Percentiles rank a stretch among this genome's conserved stretches.
phyloP scores from a whole-genome alignment of 2,797 vertebrate species.

The Apogon hyalosoma region DNA sequence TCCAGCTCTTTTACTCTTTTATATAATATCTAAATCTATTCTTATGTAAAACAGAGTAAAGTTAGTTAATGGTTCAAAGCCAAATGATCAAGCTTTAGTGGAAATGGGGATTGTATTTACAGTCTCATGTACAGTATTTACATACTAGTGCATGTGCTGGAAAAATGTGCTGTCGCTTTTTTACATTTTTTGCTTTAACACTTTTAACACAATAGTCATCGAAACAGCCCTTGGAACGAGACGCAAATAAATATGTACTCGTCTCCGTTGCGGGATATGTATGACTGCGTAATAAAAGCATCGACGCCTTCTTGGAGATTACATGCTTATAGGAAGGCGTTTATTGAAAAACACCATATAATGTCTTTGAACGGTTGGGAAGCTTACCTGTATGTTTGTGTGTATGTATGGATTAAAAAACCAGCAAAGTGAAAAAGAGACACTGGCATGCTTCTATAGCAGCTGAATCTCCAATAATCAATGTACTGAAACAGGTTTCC shows the following conservation, averaged over 20 bases:
- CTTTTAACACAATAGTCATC: not conserved
- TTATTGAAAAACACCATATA: slow-evolving; percentile 20
- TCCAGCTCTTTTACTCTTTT: too few species aligned
- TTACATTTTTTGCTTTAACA: not conserved
- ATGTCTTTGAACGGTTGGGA: slow-evolving; percentile 9
- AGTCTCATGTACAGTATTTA: too few species aligned
- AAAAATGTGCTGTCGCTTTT: not conserved
- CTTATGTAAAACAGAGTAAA: too few species aligned
- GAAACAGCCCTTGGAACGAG: slow-evolving; percentile 14
- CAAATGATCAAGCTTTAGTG: too few species aligned
- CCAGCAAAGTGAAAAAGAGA: not conserved
- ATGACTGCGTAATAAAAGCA: slow-evolving; percentile 2
- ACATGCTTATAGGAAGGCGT: slow-evolving; percentile 18
- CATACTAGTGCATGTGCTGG: not conserved
- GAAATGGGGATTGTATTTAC: too few species aligned
- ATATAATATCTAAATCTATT: too few species aligned
- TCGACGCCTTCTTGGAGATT: slow-evolving; percentile 9
- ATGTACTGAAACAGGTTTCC: not conserved
- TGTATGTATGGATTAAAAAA: not conserved
- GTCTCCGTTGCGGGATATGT: too few species aligned
- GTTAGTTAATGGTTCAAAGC: too few species aligned
- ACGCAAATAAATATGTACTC: slow-evolving; percentile 2
- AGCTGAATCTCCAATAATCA: not conserved
- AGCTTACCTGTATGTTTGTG: slow-evolving; percentile 21
- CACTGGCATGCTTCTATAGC: not conserved